phyloP scores from a whole-genome alignment of 2,888 invertebrate genomes.

The Anaspis maculata region DNA sequence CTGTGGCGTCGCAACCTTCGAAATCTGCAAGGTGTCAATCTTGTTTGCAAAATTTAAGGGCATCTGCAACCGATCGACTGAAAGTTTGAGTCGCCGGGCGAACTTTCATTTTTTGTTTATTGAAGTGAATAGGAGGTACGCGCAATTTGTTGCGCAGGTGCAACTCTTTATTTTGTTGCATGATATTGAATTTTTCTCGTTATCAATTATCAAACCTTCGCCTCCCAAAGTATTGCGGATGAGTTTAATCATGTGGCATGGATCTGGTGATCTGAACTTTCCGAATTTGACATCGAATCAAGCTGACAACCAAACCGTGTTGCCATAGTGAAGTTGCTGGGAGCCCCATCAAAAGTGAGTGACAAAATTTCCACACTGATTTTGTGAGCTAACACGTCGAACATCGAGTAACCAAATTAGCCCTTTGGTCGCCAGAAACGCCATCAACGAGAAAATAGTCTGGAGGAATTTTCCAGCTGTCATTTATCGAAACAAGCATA shows the following conservation, averaged over 20 bases:
- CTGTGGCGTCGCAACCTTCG: neutral
- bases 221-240: constrained; percentile 22
- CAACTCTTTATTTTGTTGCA: constrained; percentile 8
- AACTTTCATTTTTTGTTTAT: too few relatives aligned
- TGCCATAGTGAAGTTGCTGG: constrained; percentile 17
- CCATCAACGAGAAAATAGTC: constrained; percentile 19
- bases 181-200: constrained; percentile 3
- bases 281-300: constrained; percentile 8
- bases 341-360: constrained; percentile 20
- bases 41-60: neutral
- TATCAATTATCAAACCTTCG: constrained; percentile 8
- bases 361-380: constrained; percentile 14
- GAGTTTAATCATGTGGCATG: constrained; percentile 24
- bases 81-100: constrained; percentile 2
- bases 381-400: constrained; percentile 15
- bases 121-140: constrained; percentile 6
- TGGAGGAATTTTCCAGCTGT: constrained; percentile 18
- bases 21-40: constrained; percentile 3
- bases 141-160: constrained; percentile 11
- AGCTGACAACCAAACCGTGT: constrained; percentile 8
- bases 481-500: constrained; percentile 17
- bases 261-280: too few relatives aligned
- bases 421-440: constrained; percentile 12
- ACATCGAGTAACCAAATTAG: constrained; percentile 16
- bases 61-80: constrained; percentile 6